Percentiles rank a stretch among this genome's conserved stretches.
Evolutionary conservation across 2,888 invertebrate genomes (phyloP).

Genomic region (Trissolcus japonicus): DNA sequence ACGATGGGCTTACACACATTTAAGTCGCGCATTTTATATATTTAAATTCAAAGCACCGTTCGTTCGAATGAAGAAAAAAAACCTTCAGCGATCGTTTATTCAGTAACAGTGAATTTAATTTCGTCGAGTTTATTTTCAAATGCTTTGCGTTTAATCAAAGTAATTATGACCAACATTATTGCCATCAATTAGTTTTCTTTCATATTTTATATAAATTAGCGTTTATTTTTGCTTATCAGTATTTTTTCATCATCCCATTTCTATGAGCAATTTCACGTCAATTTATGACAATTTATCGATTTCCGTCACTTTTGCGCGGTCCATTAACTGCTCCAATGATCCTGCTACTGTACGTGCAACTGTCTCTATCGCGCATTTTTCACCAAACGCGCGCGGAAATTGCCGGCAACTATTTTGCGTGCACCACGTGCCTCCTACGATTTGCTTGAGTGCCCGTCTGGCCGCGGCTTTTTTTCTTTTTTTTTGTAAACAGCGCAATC

Average conservation of each 20-base stretch:
- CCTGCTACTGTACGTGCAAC: slow-evolving; percentile 52
- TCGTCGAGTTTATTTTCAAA: neutral
- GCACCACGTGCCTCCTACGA: slow-evolving; percentile 58
- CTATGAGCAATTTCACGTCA: slow-evolving; percentile 33
- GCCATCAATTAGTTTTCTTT: too few species aligned
- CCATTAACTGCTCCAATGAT: slow-evolving; percentile 58
- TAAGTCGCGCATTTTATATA: neutral
- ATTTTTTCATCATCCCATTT: slow-evolving; percentile 14
- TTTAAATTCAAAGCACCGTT: slow-evolving; percentile 8
- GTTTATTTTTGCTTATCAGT: slow-evolving; percentile 19
- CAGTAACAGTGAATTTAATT: neutral
- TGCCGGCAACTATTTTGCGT: slow-evolving; percentile 26
- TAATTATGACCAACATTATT: slow-evolving; percentile 4
- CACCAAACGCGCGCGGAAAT: slow-evolving; percentile 42
- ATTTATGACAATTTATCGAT: slow-evolving; percentile 47
- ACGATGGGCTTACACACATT: slow-evolving; percentile 7
- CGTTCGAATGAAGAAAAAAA: neutral
- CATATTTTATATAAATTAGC: neutral
- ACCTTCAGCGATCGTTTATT: neutral
- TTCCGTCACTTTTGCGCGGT: slow-evolving; percentile 48
- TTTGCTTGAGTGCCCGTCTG: slow-evolving; percentile 43
- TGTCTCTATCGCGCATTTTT: slow-evolving; percentile 49
- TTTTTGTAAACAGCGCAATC: neutral
- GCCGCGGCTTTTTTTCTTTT: slow-evolving; percentile 20
- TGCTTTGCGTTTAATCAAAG: neutral